phyloP scores from a whole-genome alignment of 2,888 invertebrate species.

The Idaea aversata region DNA sequence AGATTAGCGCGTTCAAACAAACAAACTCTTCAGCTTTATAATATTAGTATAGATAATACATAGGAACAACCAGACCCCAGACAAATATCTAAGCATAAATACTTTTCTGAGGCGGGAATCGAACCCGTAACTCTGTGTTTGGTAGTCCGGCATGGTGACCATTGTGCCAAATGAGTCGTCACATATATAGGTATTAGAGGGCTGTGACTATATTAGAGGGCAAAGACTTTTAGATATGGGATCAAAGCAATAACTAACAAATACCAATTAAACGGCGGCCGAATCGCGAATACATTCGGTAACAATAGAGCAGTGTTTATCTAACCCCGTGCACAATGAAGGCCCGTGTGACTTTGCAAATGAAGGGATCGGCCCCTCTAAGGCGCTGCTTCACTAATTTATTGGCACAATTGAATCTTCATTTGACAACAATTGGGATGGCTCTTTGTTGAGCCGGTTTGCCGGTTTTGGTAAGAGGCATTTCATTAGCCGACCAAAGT shows the following conservation, averaged over 20 bases:
- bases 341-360: constrained; percentile 53
- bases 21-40: too few relatives aligned
- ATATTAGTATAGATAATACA: too few relatives aligned
- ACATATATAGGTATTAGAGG: too few relatives aligned
- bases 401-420: constrained; percentile 75
- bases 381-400: constrained; percentile 48
- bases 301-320: constrained; percentile 54
- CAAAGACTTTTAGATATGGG: not conserved
- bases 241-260: constrained; percentile 36
- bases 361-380: constrained; percentile 51
- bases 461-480: constrained; percentile 46
- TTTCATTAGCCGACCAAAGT: constrained; percentile 32
- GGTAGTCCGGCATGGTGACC: too few relatives aligned
- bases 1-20: too few relatives aligned
- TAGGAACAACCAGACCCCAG: too few relatives aligned
- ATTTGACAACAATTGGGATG: constrained; percentile 72
- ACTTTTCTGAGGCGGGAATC: too few relatives aligned
- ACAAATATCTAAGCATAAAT: too few relatives aligned
- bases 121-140: too few relatives aligned
- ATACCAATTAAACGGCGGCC: constrained; percentile 48
- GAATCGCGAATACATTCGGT: constrained; percentile 44
- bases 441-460: constrained; percentile 52
- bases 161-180: too few relatives aligned
- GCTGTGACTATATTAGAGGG: not conserved
- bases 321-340: constrained; percentile 41